phyloP scores from a whole-genome alignment of 2,797 vertebrate genomes.

The Numenius phaeopus region DNA sequence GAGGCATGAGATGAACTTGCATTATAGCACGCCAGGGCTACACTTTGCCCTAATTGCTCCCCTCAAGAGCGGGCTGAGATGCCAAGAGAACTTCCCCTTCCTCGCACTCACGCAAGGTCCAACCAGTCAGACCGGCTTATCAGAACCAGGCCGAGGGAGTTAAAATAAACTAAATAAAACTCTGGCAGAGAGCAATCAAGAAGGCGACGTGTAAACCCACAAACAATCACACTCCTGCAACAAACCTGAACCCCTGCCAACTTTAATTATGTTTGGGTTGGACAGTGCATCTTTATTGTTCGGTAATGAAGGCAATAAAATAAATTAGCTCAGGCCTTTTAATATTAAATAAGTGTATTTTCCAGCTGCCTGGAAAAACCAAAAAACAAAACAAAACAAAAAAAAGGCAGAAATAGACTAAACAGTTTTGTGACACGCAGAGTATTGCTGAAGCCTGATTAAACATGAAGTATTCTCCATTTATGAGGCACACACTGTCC shows the following conservation, averaged over 20 bases:
- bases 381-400: background rate
- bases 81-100: slow-evolving; percentile 53
- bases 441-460: background rate
- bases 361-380: slow-evolving; percentile 48
- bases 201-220: slow-evolving; percentile 70
- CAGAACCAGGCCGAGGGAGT: slow-evolving; percentile 72
- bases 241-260: slow-evolving; percentile 79
- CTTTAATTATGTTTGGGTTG: slow-evolving; percentile 75
- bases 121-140: slow-evolving; percentile 84
- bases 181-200: slow-evolving; percentile 82
- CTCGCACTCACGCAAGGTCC: slow-evolving; percentile 76
- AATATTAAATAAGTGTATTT: slow-evolving; percentile 70
- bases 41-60: slow-evolving; percentile 76
- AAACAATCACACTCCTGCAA: slow-evolving; percentile 77
- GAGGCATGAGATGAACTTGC: background rate
- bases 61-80: slow-evolving; percentile 44
- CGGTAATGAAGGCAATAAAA: slow-evolving; percentile 64
- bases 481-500: background rate
- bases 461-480: background rate
- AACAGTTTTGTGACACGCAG: slow-evolving; percentile 42
- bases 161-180: slow-evolving; percentile 80
- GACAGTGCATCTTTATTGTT: slow-evolving; percentile 72
- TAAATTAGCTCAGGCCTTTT: slow-evolving; percentile 55
- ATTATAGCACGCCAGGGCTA: slow-evolving; percentile 22
- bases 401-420: background rate